phyloP scores from a whole-genome alignment of 2,113 vertebrate species.

The Chauna torquata region DNA sequence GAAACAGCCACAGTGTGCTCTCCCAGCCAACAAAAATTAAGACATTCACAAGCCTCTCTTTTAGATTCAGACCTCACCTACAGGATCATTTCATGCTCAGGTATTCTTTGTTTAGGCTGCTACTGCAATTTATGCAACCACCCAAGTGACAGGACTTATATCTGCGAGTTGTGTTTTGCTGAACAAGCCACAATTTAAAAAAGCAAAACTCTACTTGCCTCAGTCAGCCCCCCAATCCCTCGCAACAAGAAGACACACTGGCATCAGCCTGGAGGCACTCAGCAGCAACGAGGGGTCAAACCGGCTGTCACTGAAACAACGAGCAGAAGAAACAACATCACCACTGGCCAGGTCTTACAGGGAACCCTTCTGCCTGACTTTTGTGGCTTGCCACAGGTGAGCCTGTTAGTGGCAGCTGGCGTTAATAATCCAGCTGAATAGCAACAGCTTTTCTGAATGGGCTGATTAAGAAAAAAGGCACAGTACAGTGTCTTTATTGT shows the following conservation, averaged over 20 bases:
- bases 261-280: not conserved
- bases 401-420: not conserved
- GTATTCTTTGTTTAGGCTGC: not conserved
- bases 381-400: not conserved
- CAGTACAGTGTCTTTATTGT: not conserved
- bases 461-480: not conserved
- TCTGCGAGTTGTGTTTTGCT: not conserved
- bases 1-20: not conserved
- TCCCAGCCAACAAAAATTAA: not conserved
- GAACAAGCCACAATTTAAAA: not conserved
- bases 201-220: rapidly evolving
- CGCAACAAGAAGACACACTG: not conserved
- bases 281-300: not conserved
- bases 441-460: not conserved
- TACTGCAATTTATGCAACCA: not conserved
- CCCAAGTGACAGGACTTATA: not conserved
- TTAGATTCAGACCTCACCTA: not conserved
- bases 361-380: not conserved
- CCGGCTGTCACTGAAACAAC: not conserved
- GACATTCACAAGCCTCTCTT: not conserved
- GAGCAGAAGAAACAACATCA: not conserved
- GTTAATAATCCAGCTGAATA: not conserved
- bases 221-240: not conserved
- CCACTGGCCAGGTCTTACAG: not conserved
- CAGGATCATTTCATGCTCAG: not conserved